Evolutionary conservation across 2,797 vertebrate genomes (phyloP), one percentile per base, ranked within the genome.

Genomic region (Melanotaenia boesemani): DNA sequence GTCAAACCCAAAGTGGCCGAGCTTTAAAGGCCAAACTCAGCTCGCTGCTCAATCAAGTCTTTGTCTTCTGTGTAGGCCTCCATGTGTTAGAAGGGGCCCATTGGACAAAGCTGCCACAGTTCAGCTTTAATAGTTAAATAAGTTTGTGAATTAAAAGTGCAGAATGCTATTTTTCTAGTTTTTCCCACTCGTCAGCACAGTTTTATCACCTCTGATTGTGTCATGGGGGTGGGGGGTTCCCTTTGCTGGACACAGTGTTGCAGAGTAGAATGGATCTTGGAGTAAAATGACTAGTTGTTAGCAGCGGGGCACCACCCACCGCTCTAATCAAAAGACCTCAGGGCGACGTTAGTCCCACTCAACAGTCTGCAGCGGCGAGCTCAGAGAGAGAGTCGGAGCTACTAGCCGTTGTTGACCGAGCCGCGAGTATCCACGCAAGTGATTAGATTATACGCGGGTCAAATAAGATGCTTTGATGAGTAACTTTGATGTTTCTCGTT

Each of bases 51-150:
- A 96, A 95, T 96, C 91, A 74, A 72, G 83, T 86, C 94, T 96
- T 96, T 96, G 95, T 96, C 81, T 89, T 76, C 59, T 46, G 39
- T 76, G 75, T 74, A 89, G 92, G 88, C 92, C 88, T 84, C 77
- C 59, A n/a, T 88, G 90, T 82, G 85, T 93, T 90, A 48, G 80
- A 75, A 75, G 84, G 83, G 87, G 86, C 86, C 87, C 82, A 1
- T 50, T 6, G 58, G 79, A 95, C 94, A 96, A 95, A 94, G 94
- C 93, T 67, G 11, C 90, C 92, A 94, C 90, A 95, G 94, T 94
- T 90, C 89, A 87, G 87, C 88, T 92, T 89, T 93, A 91, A 92
- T 84, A 83, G 86, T 78, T 36, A 85, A 87, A 92, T 78, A 90
- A 82, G 88, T 93, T 92, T 85, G 76, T 80, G 88, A 93, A 94